Evolutionary conservation across 2,888 invertebrate genomes (phyloP).

Genomic region (Anagyrus pseudococci): DNA sequence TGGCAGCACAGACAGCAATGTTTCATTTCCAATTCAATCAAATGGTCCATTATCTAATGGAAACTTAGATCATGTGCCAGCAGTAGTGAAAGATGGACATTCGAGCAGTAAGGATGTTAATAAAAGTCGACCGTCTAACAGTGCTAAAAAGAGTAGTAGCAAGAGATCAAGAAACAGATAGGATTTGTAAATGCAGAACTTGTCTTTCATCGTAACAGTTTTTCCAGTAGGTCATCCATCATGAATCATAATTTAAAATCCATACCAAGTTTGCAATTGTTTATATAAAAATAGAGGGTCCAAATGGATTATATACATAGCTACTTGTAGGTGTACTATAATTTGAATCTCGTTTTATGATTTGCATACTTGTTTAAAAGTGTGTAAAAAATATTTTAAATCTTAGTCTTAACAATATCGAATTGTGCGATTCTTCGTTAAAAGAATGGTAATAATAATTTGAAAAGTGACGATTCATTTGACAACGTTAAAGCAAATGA

Average conservation of each 20-base stretch:
- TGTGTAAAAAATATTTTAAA: too few relatives aligned
- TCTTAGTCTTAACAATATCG: neutral
- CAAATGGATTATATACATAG: neutral
- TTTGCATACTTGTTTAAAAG: neutral
- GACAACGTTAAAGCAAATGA: neutral
- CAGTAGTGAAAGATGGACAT: constrained; percentile 59
- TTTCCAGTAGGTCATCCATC: constrained; percentile 22
- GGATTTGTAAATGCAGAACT: constrained; percentile 42
- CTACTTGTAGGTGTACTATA: too few relatives aligned
- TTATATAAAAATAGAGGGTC: constrained; percentile 23
- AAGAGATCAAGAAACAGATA: constrained; percentile 86
- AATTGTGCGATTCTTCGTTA: neutral
- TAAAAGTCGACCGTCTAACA: constrained; percentile 61
- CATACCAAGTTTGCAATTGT: constrained; percentile 10
- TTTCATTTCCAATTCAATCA: constrained; percentile 45
- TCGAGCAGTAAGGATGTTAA: constrained; percentile 62
- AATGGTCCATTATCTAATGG: constrained; percentile 59
- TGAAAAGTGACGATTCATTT: neutral
- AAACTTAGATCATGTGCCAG: constrained; percentile 75
- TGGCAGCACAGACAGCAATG: constrained; percentile 50
- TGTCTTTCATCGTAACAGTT: constrained; percentile 16
- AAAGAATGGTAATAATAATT: neutral
- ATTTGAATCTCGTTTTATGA: neutral
- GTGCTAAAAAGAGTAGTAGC: constrained; percentile 78
- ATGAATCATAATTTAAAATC: constrained; percentile 17